phyloP scores from a whole-genome alignment of 2,888 invertebrate genomes.

The Acanthosoma haemorrhoidale region DNA sequence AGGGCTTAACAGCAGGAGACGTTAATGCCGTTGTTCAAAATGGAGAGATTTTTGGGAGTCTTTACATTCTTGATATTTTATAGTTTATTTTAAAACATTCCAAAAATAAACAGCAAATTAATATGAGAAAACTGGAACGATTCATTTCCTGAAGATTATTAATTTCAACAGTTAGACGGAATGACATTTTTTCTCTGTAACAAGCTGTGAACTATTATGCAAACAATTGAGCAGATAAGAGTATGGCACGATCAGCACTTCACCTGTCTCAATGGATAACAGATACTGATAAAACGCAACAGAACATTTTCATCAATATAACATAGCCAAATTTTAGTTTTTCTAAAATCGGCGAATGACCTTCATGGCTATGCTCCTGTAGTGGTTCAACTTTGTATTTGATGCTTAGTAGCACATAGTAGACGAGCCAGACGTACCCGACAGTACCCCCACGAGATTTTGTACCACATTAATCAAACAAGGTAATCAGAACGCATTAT shows the following conservation, averaged over 20 bases:
- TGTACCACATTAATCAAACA: too few species aligned
- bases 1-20: too few species aligned
- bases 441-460: too few species aligned
- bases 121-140: too few species aligned
- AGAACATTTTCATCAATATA: background rate
- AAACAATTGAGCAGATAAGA: background rate
- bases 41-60: too few species aligned
- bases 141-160: too few species aligned
- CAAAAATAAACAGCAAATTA: too few species aligned
- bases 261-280: background rate
- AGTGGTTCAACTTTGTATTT: background rate
- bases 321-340: background rate
- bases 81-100: too few species aligned
- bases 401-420: background rate
- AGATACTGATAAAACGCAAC: background rate
- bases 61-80: too few species aligned
- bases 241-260: background rate
- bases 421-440: background rate
- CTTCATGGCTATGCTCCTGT: background rate
- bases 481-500: too few species aligned
- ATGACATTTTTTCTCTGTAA: background rate
- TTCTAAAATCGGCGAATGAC: background rate
- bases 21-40: too few species aligned
- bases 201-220: background rate
- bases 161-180: background rate